Conservation (phyloP, 2,888 invertebrate genomes). For the Melinopterus prodromus region DNA sequence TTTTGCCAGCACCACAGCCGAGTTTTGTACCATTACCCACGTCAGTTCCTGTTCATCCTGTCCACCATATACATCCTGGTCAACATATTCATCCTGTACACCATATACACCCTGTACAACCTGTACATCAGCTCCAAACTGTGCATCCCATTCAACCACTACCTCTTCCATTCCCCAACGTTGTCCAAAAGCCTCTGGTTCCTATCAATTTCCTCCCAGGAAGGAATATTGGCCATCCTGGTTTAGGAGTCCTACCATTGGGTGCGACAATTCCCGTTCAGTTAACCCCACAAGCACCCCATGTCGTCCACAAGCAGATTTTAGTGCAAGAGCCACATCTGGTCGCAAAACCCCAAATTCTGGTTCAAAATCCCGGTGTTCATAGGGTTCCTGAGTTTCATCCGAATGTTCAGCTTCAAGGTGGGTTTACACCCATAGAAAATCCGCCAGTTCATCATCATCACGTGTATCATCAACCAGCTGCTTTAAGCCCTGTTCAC, state of each 20-base stretch:
- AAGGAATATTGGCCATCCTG: slow-evolving; percentile 31
- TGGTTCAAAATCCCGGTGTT: slow-evolving; percentile 7
- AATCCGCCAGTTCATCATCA: slow-evolving; percentile 15
- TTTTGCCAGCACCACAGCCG: slow-evolving; percentile 16
- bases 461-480: slow-evolving; percentile 12
- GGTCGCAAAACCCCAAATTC: slow-evolving; percentile 25
- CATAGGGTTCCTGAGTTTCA: neutral
- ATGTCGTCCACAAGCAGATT: slow-evolving; percentile 29
- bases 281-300: slow-evolving; percentile 23
- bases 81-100: slow-evolving; percentile 19
- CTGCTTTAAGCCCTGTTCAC: neutral
- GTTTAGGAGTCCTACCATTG: slow-evolving; percentile 36
- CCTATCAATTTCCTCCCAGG: slow-evolving; percentile 34
- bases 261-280: slow-evolving; percentile 35
- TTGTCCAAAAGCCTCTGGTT: slow-evolving; percentile 16
- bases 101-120: slow-evolving; percentile 11
- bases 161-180: slow-evolving; percentile 20
- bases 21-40: slow-evolving; percentile 8
- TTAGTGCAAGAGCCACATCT: slow-evolving; percentile 28
- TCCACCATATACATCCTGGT: slow-evolving; percentile 25
- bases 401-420: slow-evolving; percentile 10
- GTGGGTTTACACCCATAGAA: slow-evolving; percentile 29
- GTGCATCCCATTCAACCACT: slow-evolving; percentile 18
- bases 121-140: slow-evolving; percentile 25
- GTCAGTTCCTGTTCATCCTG: neutral